A percentile compares a stretch with the other conserved stretches of the same genome.
phyloP scores from a whole-genome alignment of 1,140 invertebrate species.

The Chelonus insularis region DNA sequence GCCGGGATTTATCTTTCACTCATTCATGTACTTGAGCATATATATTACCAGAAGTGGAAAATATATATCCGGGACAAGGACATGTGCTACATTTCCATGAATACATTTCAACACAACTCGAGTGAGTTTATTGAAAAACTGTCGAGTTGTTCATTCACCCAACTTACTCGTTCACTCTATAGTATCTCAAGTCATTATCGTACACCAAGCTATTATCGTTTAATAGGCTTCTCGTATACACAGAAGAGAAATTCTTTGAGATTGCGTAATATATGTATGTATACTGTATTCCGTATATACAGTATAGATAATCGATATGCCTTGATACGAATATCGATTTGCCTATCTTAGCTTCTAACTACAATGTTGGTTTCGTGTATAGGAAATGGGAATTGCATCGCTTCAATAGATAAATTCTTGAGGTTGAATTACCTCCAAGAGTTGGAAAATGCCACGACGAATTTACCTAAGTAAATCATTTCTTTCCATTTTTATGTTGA shows the following conservation, averaged over 20 bases:
- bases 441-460: too few relatives aligned
- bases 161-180: not conserved
- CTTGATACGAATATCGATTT: constrained; percentile 16
- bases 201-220: constrained; percentile 13
- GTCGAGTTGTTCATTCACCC: not conserved
- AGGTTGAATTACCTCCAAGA: too few relatives aligned
- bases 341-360: not conserved
- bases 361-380: not conserved
- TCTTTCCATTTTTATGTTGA: too few relatives aligned
- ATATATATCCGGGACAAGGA: not conserved
- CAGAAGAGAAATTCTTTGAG: constrained; percentile 3
- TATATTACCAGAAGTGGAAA: not conserved
- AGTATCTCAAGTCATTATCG: constrained; percentile 10
- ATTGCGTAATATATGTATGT: too few relatives aligned
- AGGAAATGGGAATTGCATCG: too few relatives aligned
- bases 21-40: not conserved
- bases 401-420: too few relatives aligned
- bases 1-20: not conserved
- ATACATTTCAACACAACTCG: not conserved
- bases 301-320: constrained; percentile 20
- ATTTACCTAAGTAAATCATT: too few relatives aligned
- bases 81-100: not conserved
- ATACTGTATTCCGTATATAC: constrained; percentile 4
- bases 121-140: constrained; percentile 2
- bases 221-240: constrained; percentile 10